phyloP scores from a whole-genome alignment of 2,113 vertebrate species.

The Catharus bicknelli region DNA sequence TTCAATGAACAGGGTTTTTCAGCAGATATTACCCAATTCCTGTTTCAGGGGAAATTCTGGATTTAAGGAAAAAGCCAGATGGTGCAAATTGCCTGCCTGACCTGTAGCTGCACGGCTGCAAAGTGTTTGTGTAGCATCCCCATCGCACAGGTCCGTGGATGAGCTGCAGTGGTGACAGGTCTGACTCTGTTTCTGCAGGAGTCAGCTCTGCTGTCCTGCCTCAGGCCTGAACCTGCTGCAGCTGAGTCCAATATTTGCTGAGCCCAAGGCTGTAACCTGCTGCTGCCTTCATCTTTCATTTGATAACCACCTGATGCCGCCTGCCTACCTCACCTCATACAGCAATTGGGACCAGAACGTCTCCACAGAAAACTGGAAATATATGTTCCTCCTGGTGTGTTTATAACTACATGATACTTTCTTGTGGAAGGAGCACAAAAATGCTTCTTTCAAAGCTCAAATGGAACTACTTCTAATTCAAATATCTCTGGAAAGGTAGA shows the following conservation, averaged over 20 bases:
- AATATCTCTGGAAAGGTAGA: background rate
- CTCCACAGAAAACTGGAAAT: background rate
- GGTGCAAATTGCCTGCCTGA: background rate
- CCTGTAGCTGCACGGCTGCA: accelerated
- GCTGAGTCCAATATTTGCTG: conserved; percentile 43
- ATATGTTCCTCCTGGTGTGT: background rate
- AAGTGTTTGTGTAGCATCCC: accelerated
- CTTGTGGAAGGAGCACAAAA: background rate
- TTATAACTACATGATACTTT: background rate
- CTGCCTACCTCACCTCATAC: conserved; percentile 45
- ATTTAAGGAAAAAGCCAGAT: background rate
- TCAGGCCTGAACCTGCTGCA: conserved; percentile 59
- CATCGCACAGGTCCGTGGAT: accelerated
- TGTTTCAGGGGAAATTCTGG: background rate
- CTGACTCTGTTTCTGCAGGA: conserved; percentile 42
- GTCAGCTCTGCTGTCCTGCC: conserved; percentile 54
- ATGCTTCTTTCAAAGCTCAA: background rate
- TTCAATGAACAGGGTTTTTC: background rate
- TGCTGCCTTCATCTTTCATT: conserved; percentile 60
- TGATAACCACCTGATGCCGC: conserved; percentile 53
- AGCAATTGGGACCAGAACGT: background rate
- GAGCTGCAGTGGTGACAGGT: conserved; percentile 11
- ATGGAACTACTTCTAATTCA: background rate
- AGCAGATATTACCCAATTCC: background rate
- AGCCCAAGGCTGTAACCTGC: conserved; percentile 64